phyloP scores from a whole-genome alignment of 2,888 invertebrate species.

The Leptopilina drosophilae region DNA sequence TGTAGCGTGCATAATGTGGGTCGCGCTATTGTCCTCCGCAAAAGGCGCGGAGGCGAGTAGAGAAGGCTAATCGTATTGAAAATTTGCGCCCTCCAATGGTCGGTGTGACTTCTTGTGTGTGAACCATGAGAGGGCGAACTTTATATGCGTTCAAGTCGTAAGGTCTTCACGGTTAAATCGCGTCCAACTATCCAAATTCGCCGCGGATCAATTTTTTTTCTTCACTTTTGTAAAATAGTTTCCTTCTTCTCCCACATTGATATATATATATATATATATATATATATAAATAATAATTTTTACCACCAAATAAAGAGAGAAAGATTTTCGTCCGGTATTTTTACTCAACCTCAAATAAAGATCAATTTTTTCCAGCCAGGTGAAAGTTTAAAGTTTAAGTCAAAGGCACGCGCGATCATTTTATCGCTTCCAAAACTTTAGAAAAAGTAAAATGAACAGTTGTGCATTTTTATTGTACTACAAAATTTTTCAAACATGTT shows the following conservation, averaged over 20 bases:
- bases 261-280: too few relatives aligned
- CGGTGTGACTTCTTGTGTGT: slow-evolving; percentile 28
- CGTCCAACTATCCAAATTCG: slow-evolving; percentile 23
- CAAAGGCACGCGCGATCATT: too few relatives aligned
- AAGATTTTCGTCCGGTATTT: too few relatives aligned
- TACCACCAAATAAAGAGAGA: background rate
- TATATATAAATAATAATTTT: background rate
- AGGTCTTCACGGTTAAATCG: slow-evolving; percentile 39
- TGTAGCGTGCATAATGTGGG: slow-evolving; percentile 39
- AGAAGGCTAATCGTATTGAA: slow-evolving; percentile 39
- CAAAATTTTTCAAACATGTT: too few relatives aligned
- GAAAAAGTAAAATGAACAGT: too few relatives aligned
- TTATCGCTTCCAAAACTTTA: too few relatives aligned
- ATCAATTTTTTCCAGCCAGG: too few relatives aligned
- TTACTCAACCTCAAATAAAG: too few relatives aligned
- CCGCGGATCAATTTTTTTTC: slow-evolving; percentile 25
- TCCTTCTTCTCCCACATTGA: background rate
- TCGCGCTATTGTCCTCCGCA: slow-evolving; percentile 41
- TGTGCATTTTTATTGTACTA: too few relatives aligned
- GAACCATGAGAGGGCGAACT: slow-evolving; percentile 23
- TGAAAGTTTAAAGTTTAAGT: too few relatives aligned
- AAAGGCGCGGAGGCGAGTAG: slow-evolving; percentile 36
- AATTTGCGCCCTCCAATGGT: slow-evolving; percentile 32
- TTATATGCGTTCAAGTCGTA: background rate
- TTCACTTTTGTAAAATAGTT: slow-evolving; percentile 16